Conservation (phyloP, 2,797 vertebrate species). For the Sylvia borin region DNA sequence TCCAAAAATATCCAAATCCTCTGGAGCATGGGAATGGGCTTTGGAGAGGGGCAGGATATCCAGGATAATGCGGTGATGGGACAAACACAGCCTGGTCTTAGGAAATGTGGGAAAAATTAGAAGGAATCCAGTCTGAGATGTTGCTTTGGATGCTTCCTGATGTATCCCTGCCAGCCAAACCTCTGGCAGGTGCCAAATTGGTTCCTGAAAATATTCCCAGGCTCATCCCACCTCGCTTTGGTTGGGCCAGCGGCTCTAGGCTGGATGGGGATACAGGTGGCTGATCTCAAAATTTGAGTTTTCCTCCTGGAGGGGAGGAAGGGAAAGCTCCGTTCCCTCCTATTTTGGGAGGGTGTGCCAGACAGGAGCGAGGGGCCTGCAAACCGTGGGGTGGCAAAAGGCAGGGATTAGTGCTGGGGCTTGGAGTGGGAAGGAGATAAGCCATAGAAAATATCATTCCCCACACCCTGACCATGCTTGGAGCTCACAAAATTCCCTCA, state of each 20-base stretch:
- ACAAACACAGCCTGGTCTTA: neutral
- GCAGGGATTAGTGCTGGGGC: neutral
- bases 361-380: too few relatives aligned
- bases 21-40: neutral
- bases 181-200: rapidly evolving
- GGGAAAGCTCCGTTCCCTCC: rapidly evolving
- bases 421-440: neutral
- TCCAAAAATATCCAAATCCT: neutral
- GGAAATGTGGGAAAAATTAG: neutral
- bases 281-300: neutral
- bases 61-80: neutral
- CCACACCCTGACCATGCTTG: rapidly evolving
- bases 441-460: rapidly evolving
- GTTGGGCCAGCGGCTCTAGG: neutral
- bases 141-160: neutral
- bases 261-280: neutral
- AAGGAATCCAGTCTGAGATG: neutral
- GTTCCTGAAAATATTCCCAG: neutral
- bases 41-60: neutral
- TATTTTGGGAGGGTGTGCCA: rapidly evolving
- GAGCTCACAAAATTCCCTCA: neutral
- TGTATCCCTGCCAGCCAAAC: rapidly evolving
- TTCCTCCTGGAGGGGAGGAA: neutral
- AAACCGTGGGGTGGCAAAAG: neutral
- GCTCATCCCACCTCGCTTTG: rapidly evolving